phyloP scores from a whole-genome alignment of 2,888 invertebrate species.

The Gastracanthus pulcherrimus region DNA sequence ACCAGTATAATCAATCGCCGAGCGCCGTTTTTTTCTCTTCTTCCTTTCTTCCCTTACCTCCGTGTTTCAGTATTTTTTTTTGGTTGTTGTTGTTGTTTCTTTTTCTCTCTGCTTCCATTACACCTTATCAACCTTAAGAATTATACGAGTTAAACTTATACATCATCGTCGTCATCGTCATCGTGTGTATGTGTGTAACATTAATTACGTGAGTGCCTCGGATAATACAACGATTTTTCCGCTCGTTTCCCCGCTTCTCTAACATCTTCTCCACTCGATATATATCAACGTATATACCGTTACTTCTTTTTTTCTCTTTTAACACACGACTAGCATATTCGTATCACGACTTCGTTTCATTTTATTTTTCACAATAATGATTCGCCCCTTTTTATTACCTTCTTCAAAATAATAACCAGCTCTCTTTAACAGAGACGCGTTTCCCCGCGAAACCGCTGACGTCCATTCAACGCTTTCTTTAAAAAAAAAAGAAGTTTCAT shows the following conservation, averaged over 20 bases:
- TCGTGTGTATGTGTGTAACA: slow-evolving; percentile 19
- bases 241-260: slow-evolving; percentile 29
- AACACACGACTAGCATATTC: slow-evolving; percentile 52
- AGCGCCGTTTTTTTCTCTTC: slow-evolving; percentile 59
- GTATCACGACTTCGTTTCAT: slow-evolving; percentile 50
- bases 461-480: not conserved
- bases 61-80: slow-evolving; percentile 6
- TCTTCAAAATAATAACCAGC: slow-evolving; percentile 9
- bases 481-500: too few species aligned
- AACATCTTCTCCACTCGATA: too few species aligned
- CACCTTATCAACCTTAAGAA: slow-evolving; percentile 33
- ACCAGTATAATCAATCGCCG: slow-evolving; percentile 65
- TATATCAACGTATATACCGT: not conserved
- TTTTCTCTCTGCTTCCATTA: too few species aligned
- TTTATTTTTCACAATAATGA: slow-evolving; percentile 6
- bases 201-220: slow-evolving; percentile 49
- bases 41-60: not conserved
- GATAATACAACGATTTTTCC: slow-evolving; percentile 39
- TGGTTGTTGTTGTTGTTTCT: slow-evolving; percentile 27
- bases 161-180: not conserved
- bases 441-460: slow-evolving; percentile 4
- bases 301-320: not conserved
- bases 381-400: not conserved
- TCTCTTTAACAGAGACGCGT: not conserved
- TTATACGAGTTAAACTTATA: slow-evolving; percentile 29